Conservation (phyloP, 2,113 vertebrate species). For the Mesoclemmys tuberculata region DNA sequence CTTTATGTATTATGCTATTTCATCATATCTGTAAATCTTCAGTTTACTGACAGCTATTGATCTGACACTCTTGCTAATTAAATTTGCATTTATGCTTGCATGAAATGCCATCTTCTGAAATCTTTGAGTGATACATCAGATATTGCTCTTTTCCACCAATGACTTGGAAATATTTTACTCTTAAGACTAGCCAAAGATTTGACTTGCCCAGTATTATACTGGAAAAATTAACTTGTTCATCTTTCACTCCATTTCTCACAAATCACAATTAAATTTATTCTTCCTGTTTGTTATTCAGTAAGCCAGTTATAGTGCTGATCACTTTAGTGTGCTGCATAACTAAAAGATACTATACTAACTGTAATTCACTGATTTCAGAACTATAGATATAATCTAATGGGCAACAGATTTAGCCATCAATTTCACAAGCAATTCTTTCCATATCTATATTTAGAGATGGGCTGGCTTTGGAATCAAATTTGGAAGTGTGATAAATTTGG, state of each 20-base stretch:
- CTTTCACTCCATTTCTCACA: background rate
- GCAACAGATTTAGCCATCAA: background rate
- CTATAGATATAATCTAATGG: fast-evolving
- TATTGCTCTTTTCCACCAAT: background rate
- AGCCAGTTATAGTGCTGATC: background rate
- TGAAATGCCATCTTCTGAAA: background rate
- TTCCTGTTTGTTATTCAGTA: background rate
- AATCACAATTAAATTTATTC: background rate
- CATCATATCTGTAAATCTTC: background rate
- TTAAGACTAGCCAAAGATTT: background rate
- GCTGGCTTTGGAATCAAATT: background rate
- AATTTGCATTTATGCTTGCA: background rate
- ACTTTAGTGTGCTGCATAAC: background rate
- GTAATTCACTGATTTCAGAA: background rate
- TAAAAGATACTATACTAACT: background rate
- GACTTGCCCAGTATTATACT: background rate
- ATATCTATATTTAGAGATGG: background rate
- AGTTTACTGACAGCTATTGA: background rate
- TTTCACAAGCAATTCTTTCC: background rate
- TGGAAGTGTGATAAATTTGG: background rate
- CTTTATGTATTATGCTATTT: background rate
- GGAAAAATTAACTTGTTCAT: background rate
- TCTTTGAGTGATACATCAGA: background rate
- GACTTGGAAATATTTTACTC: background rate
- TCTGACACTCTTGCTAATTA: background rate